Evolutionary conservation across 2,113 vertebrate genomes (phyloP).

Genomic region (Heptranchias perlo): DNA sequence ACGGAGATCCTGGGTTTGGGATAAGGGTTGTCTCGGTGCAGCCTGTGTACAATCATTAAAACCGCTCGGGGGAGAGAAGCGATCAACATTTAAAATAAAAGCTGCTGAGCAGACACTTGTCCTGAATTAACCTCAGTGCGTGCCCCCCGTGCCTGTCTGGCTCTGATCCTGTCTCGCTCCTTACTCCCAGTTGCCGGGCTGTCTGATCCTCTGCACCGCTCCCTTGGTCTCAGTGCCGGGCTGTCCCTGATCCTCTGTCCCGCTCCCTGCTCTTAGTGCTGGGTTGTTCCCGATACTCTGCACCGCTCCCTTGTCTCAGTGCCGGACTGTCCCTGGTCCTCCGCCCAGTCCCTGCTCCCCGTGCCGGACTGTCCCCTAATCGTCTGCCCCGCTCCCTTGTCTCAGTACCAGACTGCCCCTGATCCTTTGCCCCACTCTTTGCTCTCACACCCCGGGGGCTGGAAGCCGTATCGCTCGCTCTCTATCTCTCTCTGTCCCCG

Average conservation of each 20-base stretch:
- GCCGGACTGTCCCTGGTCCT: neutral
- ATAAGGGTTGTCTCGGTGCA: neutral
- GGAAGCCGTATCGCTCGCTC: constrained; percentile 39
- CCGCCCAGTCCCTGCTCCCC: neutral
- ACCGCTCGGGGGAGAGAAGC: neutral
- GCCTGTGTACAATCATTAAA: neutral
- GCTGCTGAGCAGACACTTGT: neutral
- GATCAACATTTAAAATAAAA: neutral
- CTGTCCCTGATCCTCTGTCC: neutral
- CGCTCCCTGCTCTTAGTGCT: neutral
- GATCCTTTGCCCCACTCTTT: neutral
- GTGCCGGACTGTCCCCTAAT: neutral
- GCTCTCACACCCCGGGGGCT: neutral
- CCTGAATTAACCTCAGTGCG: neutral
- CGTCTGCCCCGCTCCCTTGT: neutral
- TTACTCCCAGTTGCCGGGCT: neutral
- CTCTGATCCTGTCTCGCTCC: neutral
- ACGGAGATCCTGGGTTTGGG: neutral
- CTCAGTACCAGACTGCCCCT: neutral
- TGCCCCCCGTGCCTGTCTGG: neutral
- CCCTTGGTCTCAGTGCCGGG: neutral
- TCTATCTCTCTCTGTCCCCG: constrained; percentile 44
- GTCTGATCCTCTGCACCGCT: neutral
- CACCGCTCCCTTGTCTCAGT: neutral
- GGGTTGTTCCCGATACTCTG: neutral